Base-by-base conservation (phyloP, 2,888 invertebrate species). In the Oconnorella tubifera region DNA sequence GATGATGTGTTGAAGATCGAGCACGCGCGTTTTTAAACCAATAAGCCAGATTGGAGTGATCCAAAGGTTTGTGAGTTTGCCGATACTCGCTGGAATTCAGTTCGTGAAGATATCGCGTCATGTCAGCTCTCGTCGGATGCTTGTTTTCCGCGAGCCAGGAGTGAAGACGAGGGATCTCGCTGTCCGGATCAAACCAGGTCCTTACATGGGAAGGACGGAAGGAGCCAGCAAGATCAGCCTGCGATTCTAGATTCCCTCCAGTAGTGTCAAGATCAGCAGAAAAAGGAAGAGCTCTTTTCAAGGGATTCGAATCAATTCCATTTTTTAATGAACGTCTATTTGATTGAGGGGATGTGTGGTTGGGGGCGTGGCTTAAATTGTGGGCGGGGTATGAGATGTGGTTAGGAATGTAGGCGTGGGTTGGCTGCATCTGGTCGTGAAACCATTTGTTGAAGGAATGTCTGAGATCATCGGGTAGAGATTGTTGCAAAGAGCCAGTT, bases 11-110 rank as follows among this genome's bases (percentile, higher is more conserved):
- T 6, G 53, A 19, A 19, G 53, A 51, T 6, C 53, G 10, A 23
- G 53, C 53, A 4, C 53, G 53, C 10, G 53, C 53, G 53, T 51
- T 51, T 27, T 51, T 51, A 25, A 51, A 51, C 53, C 53, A 51
- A 27, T 51, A 51, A 27, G 53, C 10, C 4, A 51, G 25, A 27
- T 51, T 51, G 25, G 53, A 51, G 53, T 23, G 53, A 23, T 51
- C 53, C 14, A 51, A 27, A 25, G 53, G 53, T 51, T 27, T 6
- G 25, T 51, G 53, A 23, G 10, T 51, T 4, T 23, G 10, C 14
- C 53, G 10, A 25, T 51, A 51, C 53, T 10, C 53, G 14, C 25
- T 4, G 25, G 53, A 10, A 27, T 51, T 51, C 23, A 51, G 53
- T 23, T 6, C 53, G 53, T 51, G 53, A 19, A 51, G 53, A 25